Conservation (phyloP, 2,888 invertebrate genomes). For the Nezara viridula region DNA sequence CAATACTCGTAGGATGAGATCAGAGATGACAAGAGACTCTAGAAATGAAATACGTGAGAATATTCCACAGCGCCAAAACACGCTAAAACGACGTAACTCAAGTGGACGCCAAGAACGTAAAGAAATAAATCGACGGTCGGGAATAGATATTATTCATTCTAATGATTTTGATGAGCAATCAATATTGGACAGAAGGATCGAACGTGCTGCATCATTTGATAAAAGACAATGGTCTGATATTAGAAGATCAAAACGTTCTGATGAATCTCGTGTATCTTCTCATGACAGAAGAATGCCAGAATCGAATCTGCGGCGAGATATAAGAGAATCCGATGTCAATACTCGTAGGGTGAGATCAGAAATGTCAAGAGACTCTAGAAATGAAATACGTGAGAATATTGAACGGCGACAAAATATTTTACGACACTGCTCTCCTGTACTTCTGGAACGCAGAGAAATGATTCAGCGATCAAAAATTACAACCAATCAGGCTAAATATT, state of each 20-base stretch:
- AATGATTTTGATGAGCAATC: not conserved
- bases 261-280: not conserved
- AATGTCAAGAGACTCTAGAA: not conserved
- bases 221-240: not conserved
- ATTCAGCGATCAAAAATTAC: not conserved
- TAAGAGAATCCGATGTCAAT: no score
- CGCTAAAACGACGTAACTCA: not conserved
- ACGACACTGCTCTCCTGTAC: not conserved
- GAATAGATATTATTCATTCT: not conserved
- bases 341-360: no score
- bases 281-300: not conserved
- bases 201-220: not conserved
- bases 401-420: not conserved
- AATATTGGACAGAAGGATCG: not conserved
- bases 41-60: not conserved
- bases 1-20: not conserved
- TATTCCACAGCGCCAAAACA: not conserved
- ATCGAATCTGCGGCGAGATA: not conserved
- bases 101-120: not conserved
- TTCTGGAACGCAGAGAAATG: not conserved
- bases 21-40: not conserved
- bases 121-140: not conserved
- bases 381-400: not conserved
- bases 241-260: not conserved
- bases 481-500: not conserved